These are phyloP conservation scores for Oriolus oriolus DNA, from an alignment of 2,113 vertebrate species.

Conservation along the genomic window DNA sequence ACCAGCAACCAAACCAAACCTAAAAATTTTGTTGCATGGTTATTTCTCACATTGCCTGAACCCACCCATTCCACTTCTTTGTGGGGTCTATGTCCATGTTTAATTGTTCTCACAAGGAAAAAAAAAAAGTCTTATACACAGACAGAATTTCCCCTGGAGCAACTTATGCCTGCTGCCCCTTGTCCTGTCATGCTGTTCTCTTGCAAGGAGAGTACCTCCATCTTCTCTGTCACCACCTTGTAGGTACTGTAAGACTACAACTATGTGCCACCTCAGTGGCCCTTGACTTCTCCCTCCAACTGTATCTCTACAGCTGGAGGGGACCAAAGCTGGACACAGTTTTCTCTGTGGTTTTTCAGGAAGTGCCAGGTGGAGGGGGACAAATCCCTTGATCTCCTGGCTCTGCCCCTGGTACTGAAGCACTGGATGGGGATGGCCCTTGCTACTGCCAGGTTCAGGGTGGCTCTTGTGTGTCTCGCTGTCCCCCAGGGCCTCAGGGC, in stretches of 20 bases:
- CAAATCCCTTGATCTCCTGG: not conserved
- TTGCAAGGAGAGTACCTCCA: not conserved
- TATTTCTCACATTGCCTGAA: not conserved
- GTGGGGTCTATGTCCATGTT: not conserved
- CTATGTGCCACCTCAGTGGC: not conserved
- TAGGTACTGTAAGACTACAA: not conserved
- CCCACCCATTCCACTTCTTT: not conserved
- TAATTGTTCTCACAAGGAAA: not conserved
- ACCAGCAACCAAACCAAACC: not conserved
- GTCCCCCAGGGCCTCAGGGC: too few species aligned
- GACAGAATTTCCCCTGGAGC: not conserved
- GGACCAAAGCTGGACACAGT: not conserved
- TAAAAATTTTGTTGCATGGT: not conserved
- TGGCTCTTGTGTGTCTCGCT: not conserved
- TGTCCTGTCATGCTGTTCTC: not conserved
- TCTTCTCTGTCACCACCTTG: not conserved
- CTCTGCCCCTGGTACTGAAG: not conserved
- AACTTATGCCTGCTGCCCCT: not conserved
- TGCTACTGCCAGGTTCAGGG: not conserved
- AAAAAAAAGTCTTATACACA: not conserved
- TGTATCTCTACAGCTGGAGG: not conserved
- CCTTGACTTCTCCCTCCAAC: not conserved
- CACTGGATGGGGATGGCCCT: not conserved
- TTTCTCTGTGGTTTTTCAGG: not conserved
- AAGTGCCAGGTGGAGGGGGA: not conserved